These are phyloP conservation scores for Heliconius erato DNA, from an alignment of 2,888 invertebrate genomes.

Conservation along the genomic window DNA sequence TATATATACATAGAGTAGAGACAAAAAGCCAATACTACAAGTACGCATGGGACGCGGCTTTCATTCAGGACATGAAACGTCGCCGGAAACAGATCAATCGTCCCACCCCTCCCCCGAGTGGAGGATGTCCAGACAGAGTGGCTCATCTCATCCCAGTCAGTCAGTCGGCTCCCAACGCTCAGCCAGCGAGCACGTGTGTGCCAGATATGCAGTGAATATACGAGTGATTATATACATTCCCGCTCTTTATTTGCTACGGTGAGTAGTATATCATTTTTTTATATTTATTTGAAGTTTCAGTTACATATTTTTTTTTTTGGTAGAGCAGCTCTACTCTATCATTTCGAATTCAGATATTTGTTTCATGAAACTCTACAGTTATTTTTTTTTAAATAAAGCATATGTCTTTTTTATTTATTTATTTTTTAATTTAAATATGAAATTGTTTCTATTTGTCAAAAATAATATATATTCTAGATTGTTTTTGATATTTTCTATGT, in stretches of 20 bases:
- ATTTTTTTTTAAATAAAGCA: background rate
- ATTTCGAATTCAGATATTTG: background rate
- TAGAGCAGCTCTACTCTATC: background rate
- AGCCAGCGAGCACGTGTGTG: conserved; percentile 61
- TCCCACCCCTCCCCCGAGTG: conserved; percentile 60
- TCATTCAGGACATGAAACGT: conserved; percentile 51
- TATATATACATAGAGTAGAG: background rate
- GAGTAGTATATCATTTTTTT: conserved; percentile 32
- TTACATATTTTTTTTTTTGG: background rate
- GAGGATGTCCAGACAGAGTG: conserved; percentile 65
- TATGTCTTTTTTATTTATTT: background rate
- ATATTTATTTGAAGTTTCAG: background rate
- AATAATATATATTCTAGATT: background rate
- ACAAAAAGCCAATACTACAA: conserved; percentile 33
- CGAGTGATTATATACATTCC: conserved; percentile 60
- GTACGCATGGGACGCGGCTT: conserved; percentile 47
- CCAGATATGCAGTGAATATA: conserved; percentile 73
- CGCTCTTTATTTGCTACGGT: conserved; percentile 47
- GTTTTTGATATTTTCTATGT: conserved; percentile 1
- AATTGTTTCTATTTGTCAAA: background rate
- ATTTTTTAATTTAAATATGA: background rate
- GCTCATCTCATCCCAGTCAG: conserved; percentile 57
- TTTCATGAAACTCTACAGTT: background rate
- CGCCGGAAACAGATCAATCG: conserved; percentile 81
- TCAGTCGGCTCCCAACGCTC: conserved; percentile 68